These are phyloP conservation scores for Rhinopomastus cyanomelas DNA, from an alignment of 2,113 vertebrate genomes.

Conservation along the genomic window DNA sequence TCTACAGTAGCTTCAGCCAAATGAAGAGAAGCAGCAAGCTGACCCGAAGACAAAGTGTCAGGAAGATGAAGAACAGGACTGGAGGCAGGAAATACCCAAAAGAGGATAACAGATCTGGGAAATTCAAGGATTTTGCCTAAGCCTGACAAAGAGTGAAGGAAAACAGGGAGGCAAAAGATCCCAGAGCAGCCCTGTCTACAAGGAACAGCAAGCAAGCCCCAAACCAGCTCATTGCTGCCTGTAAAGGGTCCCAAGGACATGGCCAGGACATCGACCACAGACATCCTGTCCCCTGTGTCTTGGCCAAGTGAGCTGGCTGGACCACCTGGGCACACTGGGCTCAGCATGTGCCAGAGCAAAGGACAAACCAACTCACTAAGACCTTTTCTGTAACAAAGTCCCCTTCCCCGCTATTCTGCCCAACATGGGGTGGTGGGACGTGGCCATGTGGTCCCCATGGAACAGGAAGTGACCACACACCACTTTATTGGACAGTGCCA, in stretches of 20 bases:
- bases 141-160: background rate
- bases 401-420: background rate
- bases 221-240: background rate
- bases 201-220: background rate
- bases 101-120: background rate
- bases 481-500: constrained; percentile 9
- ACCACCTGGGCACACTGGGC: fast-evolving
- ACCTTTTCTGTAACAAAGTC: background rate
- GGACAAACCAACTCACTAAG: background rate
- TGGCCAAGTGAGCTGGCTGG: background rate
- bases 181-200: background rate
- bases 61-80: background rate
- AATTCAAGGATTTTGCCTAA: background rate
- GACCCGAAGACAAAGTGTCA: background rate
- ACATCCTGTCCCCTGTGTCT: background rate
- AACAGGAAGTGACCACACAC: background rate
- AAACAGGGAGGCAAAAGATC: background rate
- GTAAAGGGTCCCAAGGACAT: background rate
- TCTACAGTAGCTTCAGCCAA: background rate
- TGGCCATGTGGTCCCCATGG: fast-evolving
- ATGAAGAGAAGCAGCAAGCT: background rate
- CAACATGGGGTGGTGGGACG: fast-evolving
- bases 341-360: fast-evolving
- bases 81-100: background rate
- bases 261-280: background rate